Percentiles rank a stretch among this genome's conserved stretches.
These are phyloP conservation scores for Nothobranchius kuhntae DNA, from an alignment of 2,113 vertebrate genomes.

Conservation along the genomic window DNA sequence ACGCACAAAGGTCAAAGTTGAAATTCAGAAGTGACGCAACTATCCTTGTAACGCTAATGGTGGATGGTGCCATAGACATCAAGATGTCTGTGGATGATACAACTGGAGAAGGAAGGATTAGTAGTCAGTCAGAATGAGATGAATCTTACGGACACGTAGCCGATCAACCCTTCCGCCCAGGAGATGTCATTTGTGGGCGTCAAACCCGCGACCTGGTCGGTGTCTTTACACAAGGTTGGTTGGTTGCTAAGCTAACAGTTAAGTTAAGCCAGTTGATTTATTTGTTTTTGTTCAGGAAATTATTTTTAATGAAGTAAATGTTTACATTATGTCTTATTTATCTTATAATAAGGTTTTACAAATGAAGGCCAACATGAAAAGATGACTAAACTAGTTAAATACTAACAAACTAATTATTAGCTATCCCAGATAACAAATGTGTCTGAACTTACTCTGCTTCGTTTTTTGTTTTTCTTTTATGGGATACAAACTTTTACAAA, in stretches of 20 bases:
- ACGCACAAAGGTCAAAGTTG: conserved; percentile 24
- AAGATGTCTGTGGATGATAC: no score
- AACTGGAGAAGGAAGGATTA: accelerated
- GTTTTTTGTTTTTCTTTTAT: no score
- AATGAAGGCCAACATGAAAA: neutral
- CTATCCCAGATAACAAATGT: no score
- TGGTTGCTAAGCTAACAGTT: neutral
- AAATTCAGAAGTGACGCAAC: accelerated
- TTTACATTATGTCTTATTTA: neutral
- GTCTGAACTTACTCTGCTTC: neutral
- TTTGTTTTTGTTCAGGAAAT: no score
- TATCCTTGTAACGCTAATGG: no score
- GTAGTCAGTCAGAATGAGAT: neutral
- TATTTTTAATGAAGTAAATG: no score
- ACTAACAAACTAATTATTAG: no score
- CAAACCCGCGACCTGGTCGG: conserved; percentile 22
- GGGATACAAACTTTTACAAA: no score
- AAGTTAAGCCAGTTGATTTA: no score
- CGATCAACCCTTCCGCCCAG: accelerated
- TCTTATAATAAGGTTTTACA: neutral
- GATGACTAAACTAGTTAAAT: no score
- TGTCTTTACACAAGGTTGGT: conserved; percentile 64
- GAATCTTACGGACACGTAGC: neutral
- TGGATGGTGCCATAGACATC: no score
- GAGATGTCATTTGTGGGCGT: conserved; percentile 45